These are phyloP conservation scores for Scaptomyza polygonia DNA, from an alignment of 2,888 invertebrate species.

Conservation along the genomic window DNA sequence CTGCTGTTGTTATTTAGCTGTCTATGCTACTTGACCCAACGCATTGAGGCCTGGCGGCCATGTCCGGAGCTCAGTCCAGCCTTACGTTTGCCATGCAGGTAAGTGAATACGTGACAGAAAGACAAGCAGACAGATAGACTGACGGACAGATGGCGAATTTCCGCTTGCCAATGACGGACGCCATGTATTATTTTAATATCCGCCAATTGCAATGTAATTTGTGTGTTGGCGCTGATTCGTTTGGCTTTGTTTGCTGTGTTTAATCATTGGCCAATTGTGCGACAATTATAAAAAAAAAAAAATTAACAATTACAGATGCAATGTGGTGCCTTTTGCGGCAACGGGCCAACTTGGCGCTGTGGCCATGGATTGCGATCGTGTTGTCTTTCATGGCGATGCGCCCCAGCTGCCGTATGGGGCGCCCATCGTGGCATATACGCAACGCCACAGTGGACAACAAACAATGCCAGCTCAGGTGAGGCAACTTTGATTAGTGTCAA, in stretches of 20 bases:
- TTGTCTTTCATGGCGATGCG: conserved; percentile 92
- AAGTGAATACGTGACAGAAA: conserved; percentile 56
- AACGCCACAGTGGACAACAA: conserved; percentile 92
- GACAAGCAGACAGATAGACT: conserved; percentile 5
- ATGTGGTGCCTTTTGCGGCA: conserved; percentile 85
- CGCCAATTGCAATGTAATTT: conserved; percentile 60
- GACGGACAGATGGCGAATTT: conserved; percentile 38
- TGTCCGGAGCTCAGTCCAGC: conserved; percentile 91
- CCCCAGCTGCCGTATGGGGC: conserved; percentile 91
- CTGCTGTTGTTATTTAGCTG: conserved; percentile 58
- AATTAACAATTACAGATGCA: conserved; percentile 84
- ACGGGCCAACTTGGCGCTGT: conserved; percentile 86
- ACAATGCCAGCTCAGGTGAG: conserved; percentile 90
- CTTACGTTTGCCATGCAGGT: conserved; percentile 90
- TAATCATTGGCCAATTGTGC: conserved; percentile 44
- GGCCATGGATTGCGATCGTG: conserved; percentile 92
- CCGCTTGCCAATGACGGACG: conserved; percentile 57
- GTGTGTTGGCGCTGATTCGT: conserved; percentile 35
- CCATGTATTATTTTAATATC: conserved; percentile 58
- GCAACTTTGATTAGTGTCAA: neutral
- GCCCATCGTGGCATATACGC: conserved; percentile 91
- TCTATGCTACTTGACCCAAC: conserved; percentile 76
- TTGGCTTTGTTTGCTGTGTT: conserved; percentile 33
- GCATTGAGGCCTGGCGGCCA: conserved; percentile 87
- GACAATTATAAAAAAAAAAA: conserved; percentile 81